Evolutionary conservation across 92 coral and sea anemone genomes (phyloP).

Genomic region (Isaurus tuberculatus): DNA sequence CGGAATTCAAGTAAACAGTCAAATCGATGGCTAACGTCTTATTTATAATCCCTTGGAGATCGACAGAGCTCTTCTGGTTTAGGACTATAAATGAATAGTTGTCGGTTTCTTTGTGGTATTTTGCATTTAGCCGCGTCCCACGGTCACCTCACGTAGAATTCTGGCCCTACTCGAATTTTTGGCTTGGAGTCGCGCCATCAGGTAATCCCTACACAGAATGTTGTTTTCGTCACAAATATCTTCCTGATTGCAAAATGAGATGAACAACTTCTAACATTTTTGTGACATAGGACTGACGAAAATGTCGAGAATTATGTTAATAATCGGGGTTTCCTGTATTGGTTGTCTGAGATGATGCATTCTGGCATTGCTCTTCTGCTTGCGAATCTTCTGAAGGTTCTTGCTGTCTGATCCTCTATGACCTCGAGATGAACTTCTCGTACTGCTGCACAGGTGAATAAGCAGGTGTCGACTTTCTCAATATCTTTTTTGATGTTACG

Average conservation of each 20-base stretch:
- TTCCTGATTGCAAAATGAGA: too few relatives aligned
- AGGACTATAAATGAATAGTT: too few relatives aligned
- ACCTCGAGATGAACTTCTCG: slow-evolving; percentile 60
- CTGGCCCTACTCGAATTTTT: too few relatives aligned
- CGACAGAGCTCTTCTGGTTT: slow-evolving; percentile 6
- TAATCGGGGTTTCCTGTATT: slow-evolving; percentile 24
- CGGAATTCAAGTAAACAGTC: slow-evolving; percentile 5
- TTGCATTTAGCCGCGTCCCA: too few relatives aligned
- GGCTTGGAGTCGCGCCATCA: too few relatives aligned
- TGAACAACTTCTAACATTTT: too few relatives aligned
- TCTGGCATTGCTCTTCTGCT: slow-evolving; percentile 55
- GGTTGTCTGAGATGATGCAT: slow-evolving; percentile 59
- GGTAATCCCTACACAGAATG: too few relatives aligned
- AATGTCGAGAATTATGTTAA: too few relatives aligned
- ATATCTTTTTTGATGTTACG: slow-evolving; percentile 37
- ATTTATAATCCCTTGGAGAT: slow-evolving; percentile 20
- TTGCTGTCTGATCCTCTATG: slow-evolving; percentile 51
- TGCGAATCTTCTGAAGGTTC: slow-evolving; percentile 51
- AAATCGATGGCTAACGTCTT: not conserved
- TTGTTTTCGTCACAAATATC: too few relatives aligned
- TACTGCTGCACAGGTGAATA: slow-evolving; percentile 56
- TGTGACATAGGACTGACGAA: too few relatives aligned
- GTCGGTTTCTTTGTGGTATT: too few relatives aligned
- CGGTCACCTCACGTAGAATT: too few relatives aligned
- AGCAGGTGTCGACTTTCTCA: slow-evolving; percentile 43